Base-by-base conservation (phyloP, 2,113 vertebrate species). In the Andinoacara biseriatus region DNA sequence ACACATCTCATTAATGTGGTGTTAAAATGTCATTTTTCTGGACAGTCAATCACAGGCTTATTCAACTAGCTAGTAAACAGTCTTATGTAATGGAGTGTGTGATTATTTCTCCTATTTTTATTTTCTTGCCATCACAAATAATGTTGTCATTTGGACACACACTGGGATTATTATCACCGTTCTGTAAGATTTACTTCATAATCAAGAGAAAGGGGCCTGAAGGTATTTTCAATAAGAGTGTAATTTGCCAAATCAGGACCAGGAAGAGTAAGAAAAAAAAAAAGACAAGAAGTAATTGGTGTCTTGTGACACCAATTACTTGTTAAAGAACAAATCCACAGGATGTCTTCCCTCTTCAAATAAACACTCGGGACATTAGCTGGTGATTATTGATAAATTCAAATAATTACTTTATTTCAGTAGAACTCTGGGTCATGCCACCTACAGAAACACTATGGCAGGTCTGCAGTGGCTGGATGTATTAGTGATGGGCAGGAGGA, bases 61-160 rank as follows among this genome's bases (percentile, higher is more conserved):
- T 78, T 80, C 33, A 56, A 7, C 33, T 15, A 14, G 7, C 6
- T 6, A 79, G 11, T 49, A 49, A 13, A 58, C 11, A 54, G 7
- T 15, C 29, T 76, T 67, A 49, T 54, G 46, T 72, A 72, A 72
- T 0, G 18, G 65, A 52, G 65, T 18, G 2, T 72, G 24, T n/a
- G 67, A 72, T 72, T 72, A 72, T 54, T 54, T 72, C 52, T n/a
- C 67, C 67, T 72, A 72, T 46, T 72, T 72, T 72, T 72, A n/a
- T 72, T 54, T 72, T 72, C 46, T 72, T 54, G 31, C 54, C 26
- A 72, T 72, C 46, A 14, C 26, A 72, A 52, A 31, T 72, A 52
- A 54, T 72, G 26, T 67, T 67, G 22, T 72, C 26, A 72, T 52
- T n/a, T 31, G 52, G 26, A 33, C 18, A 72, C 43, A 26, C 65